Percentiles rank a stretch among this genome's conserved stretches.
Conservation (phyloP, 23 tunicate genomes). For the Oikopleura albicans region DNA sequence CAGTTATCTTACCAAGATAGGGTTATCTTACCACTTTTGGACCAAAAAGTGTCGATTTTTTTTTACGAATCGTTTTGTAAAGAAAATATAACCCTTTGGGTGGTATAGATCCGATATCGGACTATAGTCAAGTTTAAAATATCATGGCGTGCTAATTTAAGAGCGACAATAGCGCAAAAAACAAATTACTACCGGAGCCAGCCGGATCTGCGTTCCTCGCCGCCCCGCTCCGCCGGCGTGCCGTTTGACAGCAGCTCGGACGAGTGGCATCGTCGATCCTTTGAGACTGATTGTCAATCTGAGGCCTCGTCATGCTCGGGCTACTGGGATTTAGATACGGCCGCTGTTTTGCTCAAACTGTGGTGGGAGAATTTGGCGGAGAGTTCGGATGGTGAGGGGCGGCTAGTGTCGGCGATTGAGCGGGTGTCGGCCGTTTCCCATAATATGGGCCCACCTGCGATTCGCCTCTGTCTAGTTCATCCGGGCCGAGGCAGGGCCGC, state of each 20-base stretch:
- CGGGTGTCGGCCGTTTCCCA: neutral
- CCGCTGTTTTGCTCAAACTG: constrained; percentile 2
- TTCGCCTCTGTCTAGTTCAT: neutral
- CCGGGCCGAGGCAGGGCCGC: constrained; percentile 3
- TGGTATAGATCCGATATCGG: too few species aligned
- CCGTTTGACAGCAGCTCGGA: neutral
- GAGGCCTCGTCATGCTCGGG: neutral
- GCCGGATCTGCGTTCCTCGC: constrained; percentile 6
- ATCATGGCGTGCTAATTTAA: too few species aligned
- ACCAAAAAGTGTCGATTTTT: too few species aligned
- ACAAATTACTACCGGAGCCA: neutral
- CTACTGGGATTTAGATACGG: neutral
- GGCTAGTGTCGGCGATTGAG: neutral
- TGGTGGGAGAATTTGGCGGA: constrained; percentile 17
- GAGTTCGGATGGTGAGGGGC: neutral
- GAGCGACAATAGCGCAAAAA: too few species aligned
- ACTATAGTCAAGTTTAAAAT: too few species aligned
- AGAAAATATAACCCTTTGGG: too few species aligned
- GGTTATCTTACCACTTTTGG: too few species aligned
- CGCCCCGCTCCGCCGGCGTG: neutral
- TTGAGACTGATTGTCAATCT: neutral
- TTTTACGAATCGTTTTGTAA: too few species aligned
- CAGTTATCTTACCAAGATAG: too few species aligned
- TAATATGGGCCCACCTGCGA: neutral
- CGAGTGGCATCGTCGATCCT: neutral